A percentile compares a stretch with the other conserved stretches of the same genome.
phyloP scores from a whole-genome alignment of 1,140 invertebrate species.

The Galleria mellonella region DNA sequence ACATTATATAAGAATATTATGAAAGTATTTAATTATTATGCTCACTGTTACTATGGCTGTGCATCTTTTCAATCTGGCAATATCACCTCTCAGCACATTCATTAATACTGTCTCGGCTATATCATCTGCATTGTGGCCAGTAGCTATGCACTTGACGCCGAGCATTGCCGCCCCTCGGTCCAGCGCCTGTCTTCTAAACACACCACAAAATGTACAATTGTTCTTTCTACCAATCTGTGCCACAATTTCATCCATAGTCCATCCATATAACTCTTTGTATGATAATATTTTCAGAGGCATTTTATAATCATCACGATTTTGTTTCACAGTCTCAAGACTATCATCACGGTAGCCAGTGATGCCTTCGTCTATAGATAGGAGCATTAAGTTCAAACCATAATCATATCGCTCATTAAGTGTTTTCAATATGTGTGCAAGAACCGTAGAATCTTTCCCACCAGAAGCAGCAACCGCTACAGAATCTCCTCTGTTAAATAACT shows the following conservation, averaged over 20 bases:
- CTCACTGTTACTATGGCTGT: slow-evolving; percentile 91
- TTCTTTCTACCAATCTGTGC: slow-evolving; percentile 95
- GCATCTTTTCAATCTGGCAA: slow-evolving; percentile 93
- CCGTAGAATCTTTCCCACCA: slow-evolving; percentile 99
- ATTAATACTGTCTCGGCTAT: slow-evolving; percentile 99
- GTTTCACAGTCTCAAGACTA: slow-evolving; percentile 96
- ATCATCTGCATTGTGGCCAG: slow-evolving; percentile 99
- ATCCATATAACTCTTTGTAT: slow-evolving; percentile 98
- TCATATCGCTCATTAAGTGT: slow-evolving; percentile 92
- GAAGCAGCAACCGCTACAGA: slow-evolving; percentile 97
- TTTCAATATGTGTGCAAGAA: slow-evolving; percentile 94
- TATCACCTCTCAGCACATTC: slow-evolving; percentile 98
- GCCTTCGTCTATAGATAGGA: slow-evolving; percentile 99
- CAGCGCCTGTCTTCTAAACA: slow-evolving; percentile 96
- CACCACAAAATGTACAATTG: slow-evolving; percentile 99
- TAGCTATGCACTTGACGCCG: slow-evolving; percentile 94
- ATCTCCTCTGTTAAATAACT: slow-evolving; percentile 90
- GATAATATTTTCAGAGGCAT: slow-evolving; percentile 97
- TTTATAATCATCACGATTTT: slow-evolving; percentile 94
- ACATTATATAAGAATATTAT: too few relatives aligned
- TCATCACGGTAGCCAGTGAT: slow-evolving; percentile 99
- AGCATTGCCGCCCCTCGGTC: slow-evolving; percentile 93
- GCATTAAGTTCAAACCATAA: slow-evolving; percentile 93
- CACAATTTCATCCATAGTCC: slow-evolving; percentile 99
- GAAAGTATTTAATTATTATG: background rate